Evolutionary conservation across 2,888 invertebrate genomes (phyloP).

Genomic region (Encarsia formosa): DNA sequence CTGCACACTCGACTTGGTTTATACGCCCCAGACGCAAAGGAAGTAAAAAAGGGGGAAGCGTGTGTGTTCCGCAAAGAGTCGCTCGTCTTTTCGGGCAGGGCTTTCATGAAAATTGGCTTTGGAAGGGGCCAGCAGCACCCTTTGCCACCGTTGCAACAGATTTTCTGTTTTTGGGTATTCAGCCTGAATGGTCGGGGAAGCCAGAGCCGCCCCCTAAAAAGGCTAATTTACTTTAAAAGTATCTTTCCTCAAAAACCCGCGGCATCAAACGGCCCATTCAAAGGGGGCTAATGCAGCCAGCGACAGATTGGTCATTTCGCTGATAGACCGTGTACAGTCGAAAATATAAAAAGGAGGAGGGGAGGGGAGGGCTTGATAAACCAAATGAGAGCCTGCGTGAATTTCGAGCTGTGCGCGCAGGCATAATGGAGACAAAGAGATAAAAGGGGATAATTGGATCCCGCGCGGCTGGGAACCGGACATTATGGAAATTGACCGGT

Average conservation of each 20-base stretch:
- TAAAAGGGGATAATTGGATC: constrained; percentile 26
- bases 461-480: constrained; percentile 9
- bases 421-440: constrained; percentile 15
- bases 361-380: background rate
- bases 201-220: constrained; percentile 41
- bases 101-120: constrained; percentile 38
- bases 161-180: constrained; percentile 46
- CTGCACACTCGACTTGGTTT: too few species aligned
- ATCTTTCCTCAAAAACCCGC: constrained; percentile 31
- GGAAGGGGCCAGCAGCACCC: constrained; percentile 13
- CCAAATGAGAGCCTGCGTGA: constrained; percentile 7
- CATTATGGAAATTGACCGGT: constrained; percentile 17
- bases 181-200: constrained; percentile 39
- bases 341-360: constrained; percentile 36
- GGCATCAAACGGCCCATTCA: constrained; percentile 1
- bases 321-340: constrained; percentile 45
- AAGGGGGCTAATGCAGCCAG: constrained; percentile 47
- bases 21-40: too few species aligned
- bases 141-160: constrained; percentile 31
- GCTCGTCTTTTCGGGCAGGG: constrained; percentile 5
- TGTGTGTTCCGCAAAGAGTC: background rate
- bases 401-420: constrained; percentile 5
- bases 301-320: constrained; percentile 52
- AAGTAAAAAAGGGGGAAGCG: too few species aligned
- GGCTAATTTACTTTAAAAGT: constrained; percentile 53